Evolutionary conservation across 2,888 invertebrate species (phyloP), one percentile per base, ranked within the genome.

Genomic region (Aphidoletes aphidimyza): DNA sequence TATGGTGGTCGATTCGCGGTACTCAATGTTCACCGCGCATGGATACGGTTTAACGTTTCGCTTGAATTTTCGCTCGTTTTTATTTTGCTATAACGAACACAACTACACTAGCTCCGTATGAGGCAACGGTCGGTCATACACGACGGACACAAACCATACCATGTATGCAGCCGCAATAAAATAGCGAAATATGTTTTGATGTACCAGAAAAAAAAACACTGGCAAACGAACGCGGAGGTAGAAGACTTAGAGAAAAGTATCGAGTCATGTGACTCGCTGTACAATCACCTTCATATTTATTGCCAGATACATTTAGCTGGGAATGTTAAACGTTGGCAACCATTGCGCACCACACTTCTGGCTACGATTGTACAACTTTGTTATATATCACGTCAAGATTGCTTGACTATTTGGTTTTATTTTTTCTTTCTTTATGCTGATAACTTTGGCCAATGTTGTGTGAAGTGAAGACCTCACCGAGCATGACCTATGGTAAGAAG

Each of bases 181-280:
- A 54, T n/a, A n/a, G 22, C 54, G 54, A 11, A 47, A 47, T 17
- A 47, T 19, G 11, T 11, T 47, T 47, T 47, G 47, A 47, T 47
- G 47, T 47, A 17, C 47, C 47, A 47, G 9, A 54, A 54, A 54
- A 54, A 54, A 22, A 3, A 54, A 22, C 9, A 22, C 9, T 54
- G 22, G 22, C 54, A 54, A 22, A 54, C 54, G 54, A 22, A 22
- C 54, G 54, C 22, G 54, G 54, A 54, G 54, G 54, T 54, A 54
- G 54, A 54, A 54, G 54, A 54, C 3, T 22, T 54, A n/a, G 22
- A 54, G 22, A 6, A 22, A 47, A 5, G 2, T 5, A 47, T 47
- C 47, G 54, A 54, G 54, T 54, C 54, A 54, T 54, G 54, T 54
- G 54, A 54, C 54, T 54, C 9, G n/a, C 6, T 54, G 54, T 54